Base-by-base conservation (phyloP, 2,888 invertebrate genomes). In the Gastracanthus pulcherrimus region DNA sequence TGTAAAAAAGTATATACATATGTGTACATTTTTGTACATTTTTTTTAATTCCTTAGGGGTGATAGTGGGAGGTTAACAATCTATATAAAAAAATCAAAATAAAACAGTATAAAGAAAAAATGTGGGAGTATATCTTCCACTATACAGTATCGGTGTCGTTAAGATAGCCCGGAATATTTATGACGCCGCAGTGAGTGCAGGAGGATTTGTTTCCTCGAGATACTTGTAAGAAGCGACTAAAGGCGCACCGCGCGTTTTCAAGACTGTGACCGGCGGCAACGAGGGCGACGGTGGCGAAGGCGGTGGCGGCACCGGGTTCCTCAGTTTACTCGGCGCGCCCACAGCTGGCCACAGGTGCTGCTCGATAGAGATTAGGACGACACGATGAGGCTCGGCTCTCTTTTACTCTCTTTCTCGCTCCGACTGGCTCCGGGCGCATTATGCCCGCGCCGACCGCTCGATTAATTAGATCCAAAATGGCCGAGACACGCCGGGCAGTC, bases 401-500 rank as follows among this genome's bases (percentile, higher is more conserved):
- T 23, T n/a, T n/a, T n/a, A n/a, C n/a, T n/a, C 23, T 55, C 55
- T 11, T 4, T 19, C 23, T 55, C 2, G 3, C 64, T 34, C 36
- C 36, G 36, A 19, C n/a, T 36, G 36, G n/a, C 64, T 16, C 36
- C 7, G 36, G 7, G 1, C 19, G 7, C 19, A 36, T 64, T 9
- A 6, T 9, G 31, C 11, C 16, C 29, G 19, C 7, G 55, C n/a
- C 11, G 60, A 2, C 29, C 31, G 6, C 23, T 34, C 70, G 70
- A 70, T 70, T 70, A 70, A 70, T 70, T 55, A 55, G 51, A 55
- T 5, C 13, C 70, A 70, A 70, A 70, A 70, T 70, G 70, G 70
- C 70, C 51, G 23, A 60, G 16, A 29, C 45, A 36, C 51, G 70
- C 45, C 67, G 79, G 77, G 80, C 23, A 84, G 83, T 85, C 86